Conservation (phyloP, 2,113 vertebrate species). For the Gnathonemus longibarbis region DNA sequence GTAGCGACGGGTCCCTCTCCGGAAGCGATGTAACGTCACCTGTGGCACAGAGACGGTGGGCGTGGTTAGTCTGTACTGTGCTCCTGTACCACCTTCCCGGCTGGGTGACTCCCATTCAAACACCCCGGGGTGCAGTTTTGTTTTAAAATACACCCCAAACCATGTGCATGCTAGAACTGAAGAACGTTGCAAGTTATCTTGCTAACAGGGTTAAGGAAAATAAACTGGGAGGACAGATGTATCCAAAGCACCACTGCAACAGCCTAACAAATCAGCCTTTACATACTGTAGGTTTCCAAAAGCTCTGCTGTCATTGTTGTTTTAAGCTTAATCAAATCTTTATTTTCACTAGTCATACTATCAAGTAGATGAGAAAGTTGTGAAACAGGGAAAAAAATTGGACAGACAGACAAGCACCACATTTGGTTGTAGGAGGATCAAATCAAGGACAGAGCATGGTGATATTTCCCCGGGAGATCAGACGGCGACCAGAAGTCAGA, state of each 20-base stretch:
- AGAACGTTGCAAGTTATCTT: background rate
- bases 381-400: background rate
- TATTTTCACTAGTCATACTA: background rate
- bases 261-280: background rate
- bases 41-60: constrained; percentile 25
- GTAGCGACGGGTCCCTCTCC: constrained; percentile 56
- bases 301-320: background rate
- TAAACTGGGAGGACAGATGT: background rate
- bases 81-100: background rate
- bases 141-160: background rate
- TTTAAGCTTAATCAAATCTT: background rate
- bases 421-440: no score
- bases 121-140: constrained; percentile 9
- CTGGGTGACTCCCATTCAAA: background rate
- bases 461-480: background rate
- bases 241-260: background rate
- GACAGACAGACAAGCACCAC: background rate
- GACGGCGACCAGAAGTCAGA: background rate
- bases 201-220: background rate
- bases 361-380: background rate
- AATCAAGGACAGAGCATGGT: background rate
- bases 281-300: background rate
- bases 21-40: constrained; percentile 43
- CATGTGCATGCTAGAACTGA: background rate
- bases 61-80: background rate